A percentile compares a stretch with the other conserved stretches of the same genome.
These are phyloP conservation scores for Bombylius discolor DNA, from an alignment of 2,888 invertebrate species.

Conservation along the genomic window DNA sequence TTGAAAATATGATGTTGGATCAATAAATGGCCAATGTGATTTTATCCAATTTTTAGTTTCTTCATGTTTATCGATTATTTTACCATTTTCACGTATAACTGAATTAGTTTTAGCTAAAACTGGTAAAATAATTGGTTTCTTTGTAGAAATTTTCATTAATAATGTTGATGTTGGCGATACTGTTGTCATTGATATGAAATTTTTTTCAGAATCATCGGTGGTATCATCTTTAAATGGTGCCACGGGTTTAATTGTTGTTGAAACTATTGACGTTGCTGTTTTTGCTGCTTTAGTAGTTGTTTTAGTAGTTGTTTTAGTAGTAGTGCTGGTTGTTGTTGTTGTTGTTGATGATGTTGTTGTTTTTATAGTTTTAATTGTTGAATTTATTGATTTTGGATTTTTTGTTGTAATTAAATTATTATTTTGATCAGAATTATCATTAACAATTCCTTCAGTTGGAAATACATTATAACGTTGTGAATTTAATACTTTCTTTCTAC, in stretches of 20 bases:
- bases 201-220: conserved; percentile 17
- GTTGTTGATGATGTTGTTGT: not conserved
- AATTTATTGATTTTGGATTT: not conserved
- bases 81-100: conserved; percentile 13
- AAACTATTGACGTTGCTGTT: conserved; percentile 16
- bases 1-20: conserved; percentile 51
- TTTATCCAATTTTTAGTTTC: conserved; percentile 43
- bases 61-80: conserved; percentile 6
- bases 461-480: not conserved
- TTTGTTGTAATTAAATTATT: not conserved
- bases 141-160: conserved; percentile 37
- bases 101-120: conserved; percentile 29
- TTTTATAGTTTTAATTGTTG: not conserved
- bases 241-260: not conserved
- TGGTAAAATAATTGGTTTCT: conserved; percentile 40
- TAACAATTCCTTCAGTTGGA: not conserved
- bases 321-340: not conserved
- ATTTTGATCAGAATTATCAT: not conserved
- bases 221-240: not conserved
- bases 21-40: conserved; percentile 50
- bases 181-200: conserved; percentile 23
- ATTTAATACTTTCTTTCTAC: not conserved
- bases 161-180: conserved; percentile 21
- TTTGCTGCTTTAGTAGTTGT: conserved; percentile 28
- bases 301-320: conserved; percentile 16